phyloP scores from a whole-genome alignment of 2,888 invertebrate species.

The Drosophila helvetica region DNA sequence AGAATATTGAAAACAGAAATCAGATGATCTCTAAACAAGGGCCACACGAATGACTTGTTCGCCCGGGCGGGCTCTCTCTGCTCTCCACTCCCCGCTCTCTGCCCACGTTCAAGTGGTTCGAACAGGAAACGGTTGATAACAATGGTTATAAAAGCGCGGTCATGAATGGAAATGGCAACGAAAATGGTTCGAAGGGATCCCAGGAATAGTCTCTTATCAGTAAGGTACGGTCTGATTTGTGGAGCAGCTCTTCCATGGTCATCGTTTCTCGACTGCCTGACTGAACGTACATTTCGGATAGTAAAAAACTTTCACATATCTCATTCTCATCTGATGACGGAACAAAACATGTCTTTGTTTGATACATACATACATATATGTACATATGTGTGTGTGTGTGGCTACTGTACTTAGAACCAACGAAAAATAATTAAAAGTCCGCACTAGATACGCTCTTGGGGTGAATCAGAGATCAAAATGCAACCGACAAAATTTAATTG shows the following conservation, averaged over 20 bases:
- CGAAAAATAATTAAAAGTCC: slow-evolving; percentile 22
- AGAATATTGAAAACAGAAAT: slow-evolving; percentile 1
- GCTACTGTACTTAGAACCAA: slow-evolving; percentile 25
- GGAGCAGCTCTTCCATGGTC: not conserved
- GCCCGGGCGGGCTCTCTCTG: no score
- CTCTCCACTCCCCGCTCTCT: no score
- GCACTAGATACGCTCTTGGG: slow-evolving; percentile 28
- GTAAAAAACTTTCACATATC: no score
- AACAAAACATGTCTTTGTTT: slow-evolving; percentile 22
- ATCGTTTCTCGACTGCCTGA: slow-evolving; percentile 2
- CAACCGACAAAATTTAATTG: slow-evolving; percentile 42
- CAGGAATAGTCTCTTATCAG: no score
- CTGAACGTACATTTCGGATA: no score
- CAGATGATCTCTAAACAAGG: slow-evolving; percentile 12
- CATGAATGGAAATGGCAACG: slow-evolving; percentile 24
- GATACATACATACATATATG: not conserved
- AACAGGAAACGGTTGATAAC: slow-evolving; percentile 23
- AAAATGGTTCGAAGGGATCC: not conserved
- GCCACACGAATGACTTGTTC: slow-evolving; percentile 8
- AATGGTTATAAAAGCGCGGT: slow-evolving; percentile 12
- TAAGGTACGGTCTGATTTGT: no score
- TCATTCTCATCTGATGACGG: slow-evolving; percentile 4
- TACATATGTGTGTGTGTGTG: not conserved
- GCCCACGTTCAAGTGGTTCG: slow-evolving; percentile 33
- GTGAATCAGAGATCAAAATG: slow-evolving; percentile 30